Conservation (phyloP, 2,797 vertebrate species). For the Microchirus variegatus region DNA sequence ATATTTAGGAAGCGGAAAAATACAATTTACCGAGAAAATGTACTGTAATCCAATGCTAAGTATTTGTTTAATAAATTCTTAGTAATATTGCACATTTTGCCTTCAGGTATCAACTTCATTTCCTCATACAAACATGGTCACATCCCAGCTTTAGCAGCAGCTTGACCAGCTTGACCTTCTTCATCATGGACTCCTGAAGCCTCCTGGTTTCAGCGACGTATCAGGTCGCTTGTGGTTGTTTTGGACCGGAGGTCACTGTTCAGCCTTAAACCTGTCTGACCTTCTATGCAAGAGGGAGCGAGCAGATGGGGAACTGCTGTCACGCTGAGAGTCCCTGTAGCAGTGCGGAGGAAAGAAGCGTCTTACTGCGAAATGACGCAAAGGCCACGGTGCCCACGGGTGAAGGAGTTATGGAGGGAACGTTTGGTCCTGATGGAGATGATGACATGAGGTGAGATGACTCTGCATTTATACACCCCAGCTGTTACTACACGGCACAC, state of each 20-base stretch:
- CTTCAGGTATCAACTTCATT: slow-evolving; percentile 1
- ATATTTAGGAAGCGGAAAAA: no score
- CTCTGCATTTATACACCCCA: not conserved
- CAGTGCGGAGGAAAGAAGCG: slow-evolving; percentile 74
- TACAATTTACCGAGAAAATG: no score
- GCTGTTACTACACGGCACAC: not conserved
- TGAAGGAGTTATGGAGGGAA: slow-evolving; percentile 20
- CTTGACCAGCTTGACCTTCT: slow-evolving; percentile 12
- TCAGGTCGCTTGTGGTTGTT: slow-evolving; percentile 40
- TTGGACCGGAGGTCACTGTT: slow-evolving; percentile 36
- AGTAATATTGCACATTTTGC: not conserved
- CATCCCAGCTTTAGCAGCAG: slow-evolving; percentile 22
- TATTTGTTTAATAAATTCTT: not conserved
- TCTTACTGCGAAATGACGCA: slow-evolving; percentile 66
- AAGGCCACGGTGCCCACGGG: slow-evolving; percentile 38
- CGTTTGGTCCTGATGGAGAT: slow-evolving; percentile 39
- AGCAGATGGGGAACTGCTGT: slow-evolving; percentile 80
- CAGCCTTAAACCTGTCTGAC: slow-evolving; percentile 27
- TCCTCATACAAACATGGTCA: not conserved
- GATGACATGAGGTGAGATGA: slow-evolving; percentile 58
- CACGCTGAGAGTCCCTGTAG: slow-evolving; percentile 65
- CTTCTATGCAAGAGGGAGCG: slow-evolving; percentile 43
- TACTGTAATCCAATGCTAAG: no score
- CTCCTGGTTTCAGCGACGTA: slow-evolving; percentile 32
- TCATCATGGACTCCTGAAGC: slow-evolving; percentile 62